Conservation (phyloP, 2,797 vertebrate genomes). For the Mormyrus proboscirostris region DNA sequence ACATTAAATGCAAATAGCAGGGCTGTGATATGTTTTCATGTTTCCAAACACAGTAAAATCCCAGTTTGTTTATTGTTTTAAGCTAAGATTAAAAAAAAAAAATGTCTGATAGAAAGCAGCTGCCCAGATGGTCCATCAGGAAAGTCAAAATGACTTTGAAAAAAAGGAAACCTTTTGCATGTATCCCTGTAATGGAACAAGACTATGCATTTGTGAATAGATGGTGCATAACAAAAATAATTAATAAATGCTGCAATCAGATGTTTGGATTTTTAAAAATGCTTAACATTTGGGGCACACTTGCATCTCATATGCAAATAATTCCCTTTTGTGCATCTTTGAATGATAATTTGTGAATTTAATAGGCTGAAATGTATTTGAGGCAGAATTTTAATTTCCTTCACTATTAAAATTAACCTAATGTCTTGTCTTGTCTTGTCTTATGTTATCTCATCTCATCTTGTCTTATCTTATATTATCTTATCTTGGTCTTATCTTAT, state of each 20-base stretch:
- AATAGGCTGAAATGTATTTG: conserved; percentile 14
- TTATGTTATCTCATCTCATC: background rate
- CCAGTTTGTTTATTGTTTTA: background rate
- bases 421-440: background rate
- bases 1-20: background rate
- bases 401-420: background rate
- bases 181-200: background rate
- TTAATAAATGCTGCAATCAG: background rate
- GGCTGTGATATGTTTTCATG: background rate
- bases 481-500: background rate
- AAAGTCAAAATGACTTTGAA: background rate
- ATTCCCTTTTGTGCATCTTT: conserved; percentile 23
- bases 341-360: conserved; percentile 38
- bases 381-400: conserved; percentile 9
- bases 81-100: background rate
- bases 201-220: background rate
- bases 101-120: background rate
- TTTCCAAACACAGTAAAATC: background rate
- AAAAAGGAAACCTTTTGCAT: background rate
- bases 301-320: conserved; percentile 42
- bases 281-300: background rate
- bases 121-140: background rate
- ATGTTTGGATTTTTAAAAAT: background rate
- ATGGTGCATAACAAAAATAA: background rate
- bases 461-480: background rate